Base-by-base conservation (phyloP, 1,140 invertebrate species). In the Pachypsylla venusta region DNA sequence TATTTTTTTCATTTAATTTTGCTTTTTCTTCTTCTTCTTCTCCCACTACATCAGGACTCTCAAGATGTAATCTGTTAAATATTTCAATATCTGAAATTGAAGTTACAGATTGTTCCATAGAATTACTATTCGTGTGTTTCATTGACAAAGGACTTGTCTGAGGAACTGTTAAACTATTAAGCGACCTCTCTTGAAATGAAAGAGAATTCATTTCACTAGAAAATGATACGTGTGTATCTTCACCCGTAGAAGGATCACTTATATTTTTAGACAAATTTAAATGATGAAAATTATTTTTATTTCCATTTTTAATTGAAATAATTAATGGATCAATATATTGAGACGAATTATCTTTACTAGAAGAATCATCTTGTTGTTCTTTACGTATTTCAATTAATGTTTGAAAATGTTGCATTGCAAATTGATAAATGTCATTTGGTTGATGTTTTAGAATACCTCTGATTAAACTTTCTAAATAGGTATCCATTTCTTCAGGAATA, bases 351-450 rank as follows among this genome's bases (percentile, higher is more conserved):
- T 48, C 4, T n/a, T 48, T n/a, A 4, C 16, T 22, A 19, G 42
- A 3, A 19, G 16, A 19, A 19, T 48, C 42, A 19, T 48, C 42
- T 7, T 22, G n/a, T n/a, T 19, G 16, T 48, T 48, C n/a, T 48
- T 48, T 48, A 7, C 42, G 16, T 3, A 48, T 48, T 7, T 48
- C 42, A 5, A 48, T 22, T n/a, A 48, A n/a, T 48, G 42, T 19
- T 48, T 48, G 42, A 22, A 48, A 48, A 48, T 48, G 22, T n/a
- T 48, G 42, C 42, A 48, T 48, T 4, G 42, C 42, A n/a, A 48
- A 48, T n/a, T 10, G 42, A n/a, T 48, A 19, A 10, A 48, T 48
- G 42, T 48, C 42, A 19, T n/a, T n/a, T n/a, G 42, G 42, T 48
- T 48, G 42, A 19, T 48, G 42, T 22, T 48, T 48, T 3, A 48